A percentile compares a stretch with the other conserved stretches of the same genome.
Evolutionary conservation across 1,140 invertebrate genomes (phyloP).

Genomic region (Belonocnema kinseyi): DNA sequence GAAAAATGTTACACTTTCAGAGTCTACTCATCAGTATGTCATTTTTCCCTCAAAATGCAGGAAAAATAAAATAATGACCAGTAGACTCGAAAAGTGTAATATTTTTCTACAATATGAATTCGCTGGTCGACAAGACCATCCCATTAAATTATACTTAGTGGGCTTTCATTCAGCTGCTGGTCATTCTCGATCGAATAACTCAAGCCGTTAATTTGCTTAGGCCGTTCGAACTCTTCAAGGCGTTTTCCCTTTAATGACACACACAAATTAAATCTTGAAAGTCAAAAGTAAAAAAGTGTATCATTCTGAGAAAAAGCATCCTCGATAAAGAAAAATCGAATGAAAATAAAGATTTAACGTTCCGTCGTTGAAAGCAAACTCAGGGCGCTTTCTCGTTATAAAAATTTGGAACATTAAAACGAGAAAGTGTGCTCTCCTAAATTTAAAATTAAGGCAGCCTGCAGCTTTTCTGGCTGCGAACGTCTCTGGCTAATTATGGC

Average conservation of each 20-base stretch:
- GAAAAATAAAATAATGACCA: too few relatives aligned
- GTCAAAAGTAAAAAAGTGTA: constrained; percentile 1
- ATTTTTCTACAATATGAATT: too few relatives aligned
- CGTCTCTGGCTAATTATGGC: too few relatives aligned
- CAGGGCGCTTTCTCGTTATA: constrained; percentile 2
- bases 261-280: neutral
- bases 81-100: too few relatives aligned
- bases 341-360: neutral
- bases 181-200: neutral
- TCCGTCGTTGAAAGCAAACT: neutral
- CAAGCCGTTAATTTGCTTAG: constrained; percentile 10
- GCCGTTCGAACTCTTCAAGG: constrained; percentile 19
- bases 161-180: too few relatives aligned
- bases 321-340: neutral
- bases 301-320: neutral
- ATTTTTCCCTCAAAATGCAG: too few relatives aligned
- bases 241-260: constrained; percentile 7
- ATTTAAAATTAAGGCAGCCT: constrained; percentile 35
- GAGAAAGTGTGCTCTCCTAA: constrained; percentile 31
- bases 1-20: neutral
- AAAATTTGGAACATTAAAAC: too few relatives aligned
- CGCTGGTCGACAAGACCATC: too few relatives aligned
- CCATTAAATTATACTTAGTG: too few relatives aligned
- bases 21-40: too few relatives aligned
- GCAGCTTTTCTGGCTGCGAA: neutral